phyloP scores from a whole-genome alignment of 2,888 invertebrate genomes.

The Lymantria monacha region DNA sequence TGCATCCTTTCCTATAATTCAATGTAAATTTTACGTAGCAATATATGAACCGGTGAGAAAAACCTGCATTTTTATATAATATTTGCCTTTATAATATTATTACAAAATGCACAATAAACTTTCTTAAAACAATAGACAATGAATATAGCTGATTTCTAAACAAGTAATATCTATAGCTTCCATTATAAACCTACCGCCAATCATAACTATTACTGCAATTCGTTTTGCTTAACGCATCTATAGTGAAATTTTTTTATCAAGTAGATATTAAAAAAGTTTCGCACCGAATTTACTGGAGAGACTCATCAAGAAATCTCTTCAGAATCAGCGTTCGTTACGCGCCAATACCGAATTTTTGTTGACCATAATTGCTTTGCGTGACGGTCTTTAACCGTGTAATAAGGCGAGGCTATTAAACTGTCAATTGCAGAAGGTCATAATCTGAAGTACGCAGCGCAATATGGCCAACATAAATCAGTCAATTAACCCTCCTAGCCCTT shows the following conservation, averaged over 20 bases:
- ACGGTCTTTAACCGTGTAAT: constrained; percentile 36
- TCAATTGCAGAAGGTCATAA: constrained; percentile 64
- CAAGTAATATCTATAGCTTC: constrained; percentile 3
- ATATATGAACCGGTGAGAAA: too few species aligned
- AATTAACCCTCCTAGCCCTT: constrained; percentile 76
- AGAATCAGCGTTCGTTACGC: constrained; percentile 41
- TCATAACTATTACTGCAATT: constrained; percentile 17
- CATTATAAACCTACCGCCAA: constrained; percentile 5
- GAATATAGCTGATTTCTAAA: constrained; percentile 3
- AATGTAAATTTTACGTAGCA: too few species aligned
- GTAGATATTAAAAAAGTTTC: constrained; percentile 15
- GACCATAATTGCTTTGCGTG: constrained; percentile 46
- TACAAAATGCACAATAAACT: not conserved
- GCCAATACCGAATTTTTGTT: constrained; percentile 45
- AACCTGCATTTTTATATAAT: too few species aligned
- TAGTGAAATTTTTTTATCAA: constrained; percentile 11
- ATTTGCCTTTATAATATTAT: too few species aligned
- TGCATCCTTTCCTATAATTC: too few species aligned
- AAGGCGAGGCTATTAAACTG: constrained; percentile 63
- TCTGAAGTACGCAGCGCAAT: constrained; percentile 64
- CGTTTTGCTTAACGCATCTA: constrained; percentile 15
- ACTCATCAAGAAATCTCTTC: constrained; percentile 28
- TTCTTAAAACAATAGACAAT: not conserved
- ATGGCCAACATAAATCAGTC: constrained; percentile 75
- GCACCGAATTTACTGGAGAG: constrained; percentile 13